Evolutionary conservation across 2,113 vertebrate species (phyloP).

Genomic region (Puffinus mauretanicus): DNA sequence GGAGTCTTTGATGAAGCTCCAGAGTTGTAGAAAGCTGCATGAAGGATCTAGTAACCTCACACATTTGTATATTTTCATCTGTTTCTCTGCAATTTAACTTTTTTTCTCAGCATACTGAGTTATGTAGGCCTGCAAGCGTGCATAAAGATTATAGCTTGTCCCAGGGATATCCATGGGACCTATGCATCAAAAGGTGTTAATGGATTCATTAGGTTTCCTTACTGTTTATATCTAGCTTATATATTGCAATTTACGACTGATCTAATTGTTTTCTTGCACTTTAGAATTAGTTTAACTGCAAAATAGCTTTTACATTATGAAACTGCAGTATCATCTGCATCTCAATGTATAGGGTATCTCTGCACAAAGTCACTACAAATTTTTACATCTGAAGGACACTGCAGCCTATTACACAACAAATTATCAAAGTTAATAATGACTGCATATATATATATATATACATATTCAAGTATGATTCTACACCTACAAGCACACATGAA

Average conservation of each 20-base stretch:
- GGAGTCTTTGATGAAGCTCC: conserved; percentile 1
- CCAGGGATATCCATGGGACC: background rate
- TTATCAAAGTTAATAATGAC: background rate
- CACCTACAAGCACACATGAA: background rate
- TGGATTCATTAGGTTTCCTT: background rate
- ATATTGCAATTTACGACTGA: background rate
- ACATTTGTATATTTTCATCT: background rate
- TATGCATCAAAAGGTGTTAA: background rate
- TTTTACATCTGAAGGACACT: conserved; percentile 29
- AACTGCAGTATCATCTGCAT: background rate
- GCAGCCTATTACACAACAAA: background rate
- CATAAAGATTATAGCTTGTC: background rate
- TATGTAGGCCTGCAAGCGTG: background rate
- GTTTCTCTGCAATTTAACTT: background rate
- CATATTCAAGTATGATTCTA: background rate
- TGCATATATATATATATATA: background rate
- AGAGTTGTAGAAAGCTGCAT: background rate
- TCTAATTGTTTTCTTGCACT: background rate
- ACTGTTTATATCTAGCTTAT: background rate
- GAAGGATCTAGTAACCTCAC: background rate
- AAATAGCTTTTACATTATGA: background rate
- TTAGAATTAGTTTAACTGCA: background rate
- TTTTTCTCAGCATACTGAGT: background rate
- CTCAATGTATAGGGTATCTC: background rate
- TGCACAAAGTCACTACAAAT: background rate